Evolutionary conservation across 2,888 invertebrate genomes (phyloP).

Genomic region (Ptychoptera albimana): DNA sequence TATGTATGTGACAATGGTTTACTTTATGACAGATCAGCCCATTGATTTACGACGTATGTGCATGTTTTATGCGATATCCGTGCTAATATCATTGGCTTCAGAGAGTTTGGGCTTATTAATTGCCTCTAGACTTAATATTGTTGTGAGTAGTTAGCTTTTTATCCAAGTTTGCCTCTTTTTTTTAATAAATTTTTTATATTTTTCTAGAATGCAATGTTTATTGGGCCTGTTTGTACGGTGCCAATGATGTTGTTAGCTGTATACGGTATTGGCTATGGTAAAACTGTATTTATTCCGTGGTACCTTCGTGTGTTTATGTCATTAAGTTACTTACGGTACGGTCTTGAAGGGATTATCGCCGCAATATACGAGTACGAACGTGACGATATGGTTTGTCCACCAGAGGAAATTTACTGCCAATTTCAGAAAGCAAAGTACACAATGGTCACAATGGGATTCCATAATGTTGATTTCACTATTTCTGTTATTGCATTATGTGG

Average conservation of each 20-base stretch:
- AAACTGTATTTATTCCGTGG: constrained; percentile 47
- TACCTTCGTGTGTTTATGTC: constrained; percentile 65
- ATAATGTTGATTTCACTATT: constrained; percentile 47
- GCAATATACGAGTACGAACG: constrained; percentile 68
- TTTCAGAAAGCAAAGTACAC: constrained; percentile 60
- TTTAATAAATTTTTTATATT: constrained; percentile 2
- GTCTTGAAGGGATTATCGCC: constrained; percentile 63
- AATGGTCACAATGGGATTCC: constrained; percentile 58
- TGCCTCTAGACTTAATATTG: constrained; percentile 55
- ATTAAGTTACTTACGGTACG: constrained; percentile 66
- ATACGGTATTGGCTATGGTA: constrained; percentile 71
- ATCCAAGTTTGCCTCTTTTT: background rate
- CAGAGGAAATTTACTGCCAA: constrained; percentile 53
- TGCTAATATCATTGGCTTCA: constrained; percentile 56
- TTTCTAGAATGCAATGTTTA: constrained; percentile 69
- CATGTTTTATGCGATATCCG: constrained; percentile 53
- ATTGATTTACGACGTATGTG: constrained; percentile 46
- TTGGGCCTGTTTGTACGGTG: constrained; percentile 74
- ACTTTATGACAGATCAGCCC: constrained; percentile 60
- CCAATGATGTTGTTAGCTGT: constrained; percentile 79
- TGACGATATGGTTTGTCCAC: constrained; percentile 56
- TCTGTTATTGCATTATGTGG: constrained; percentile 49
- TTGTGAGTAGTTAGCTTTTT: constrained; percentile 39
- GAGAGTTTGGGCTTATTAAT: constrained; percentile 64
- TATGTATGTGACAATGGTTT: constrained; percentile 53